Evolutionary conservation across 2,797 vertebrate genomes (phyloP), one percentile per base, ranked within the genome.

Genomic region (Chiloscyllium punctatum): DNA sequence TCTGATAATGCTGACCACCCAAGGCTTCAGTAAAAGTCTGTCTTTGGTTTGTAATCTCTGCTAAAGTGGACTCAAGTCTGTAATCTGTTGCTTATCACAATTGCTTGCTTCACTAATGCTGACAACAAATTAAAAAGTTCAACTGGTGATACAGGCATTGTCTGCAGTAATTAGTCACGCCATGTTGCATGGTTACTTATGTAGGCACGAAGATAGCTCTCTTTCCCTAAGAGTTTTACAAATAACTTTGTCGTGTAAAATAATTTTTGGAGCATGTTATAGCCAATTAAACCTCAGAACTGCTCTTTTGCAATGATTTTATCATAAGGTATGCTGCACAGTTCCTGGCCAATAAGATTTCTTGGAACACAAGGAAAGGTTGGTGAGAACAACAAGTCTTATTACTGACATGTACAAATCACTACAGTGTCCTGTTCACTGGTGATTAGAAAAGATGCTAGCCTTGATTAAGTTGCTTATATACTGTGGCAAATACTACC

Each of bases 1-100:
- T 66, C 30, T 1, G 92, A 94, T 72, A 51, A 94, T 13, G 33
- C 68, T 94, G 68, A 48, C 68, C 92, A 94, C 92, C 92, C 92
- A 94, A 71, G 92, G 37, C 13, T 71, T 94, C 62, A 72, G 37
- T 94, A 69, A 94, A 71, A 91, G 88, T 94, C 72, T 94, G 68
- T 69, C 66, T 94, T 94, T 69, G 69, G 37, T 23, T 72, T 15
- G 37, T 71, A 69, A 94, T 94, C 66, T 94, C n/a, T 94, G 37
- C 25, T 72, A 94, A 94, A 94, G 92, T 94, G 57, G 87, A 94
- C 25, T 84, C 42, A 72, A 72, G 66, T 94, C 48, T 72, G 27
- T 71, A 94, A 71, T 94, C 62, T 69, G 68, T 68, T 94, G 37
- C 66, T 94, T 94, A 71, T 27, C 25, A 37, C 66, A 71, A 27